Percentiles rank a stretch among this genome's conserved stretches.
phyloP scores from a whole-genome alignment of 2,797 vertebrate species.

The Gadopsis bispinosus region DNA sequence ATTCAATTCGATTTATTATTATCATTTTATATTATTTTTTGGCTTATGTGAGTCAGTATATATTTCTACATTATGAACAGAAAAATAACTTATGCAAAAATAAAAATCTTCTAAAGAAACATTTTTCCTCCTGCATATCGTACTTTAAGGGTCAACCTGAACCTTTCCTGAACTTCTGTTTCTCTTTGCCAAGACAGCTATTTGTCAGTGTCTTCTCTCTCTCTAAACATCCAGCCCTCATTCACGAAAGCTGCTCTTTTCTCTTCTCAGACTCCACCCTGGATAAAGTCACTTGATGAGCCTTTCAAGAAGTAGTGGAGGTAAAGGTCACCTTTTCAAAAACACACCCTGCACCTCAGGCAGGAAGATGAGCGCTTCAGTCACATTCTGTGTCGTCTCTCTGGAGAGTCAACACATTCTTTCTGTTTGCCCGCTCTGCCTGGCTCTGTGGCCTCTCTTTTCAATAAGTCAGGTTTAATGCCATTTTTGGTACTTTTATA shows the following conservation, averaged over 20 bases:
- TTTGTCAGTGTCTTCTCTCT: not conserved
- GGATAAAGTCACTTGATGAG: constrained; percentile 21
- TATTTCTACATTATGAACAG: not conserved
- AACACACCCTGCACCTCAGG: constrained; percentile 20
- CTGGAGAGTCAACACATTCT: constrained; percentile 54
- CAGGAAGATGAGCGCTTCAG: not conserved
- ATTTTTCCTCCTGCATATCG: not conserved
- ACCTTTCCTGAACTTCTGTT: constrained; percentile 12
- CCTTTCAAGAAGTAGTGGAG: constrained; percentile 6
- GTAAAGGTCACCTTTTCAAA: constrained; percentile 51
- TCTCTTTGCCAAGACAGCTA: not conserved
- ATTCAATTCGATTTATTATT: not conserved
- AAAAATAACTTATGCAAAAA: not conserved
- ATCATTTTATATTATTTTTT: too few relatives aligned
- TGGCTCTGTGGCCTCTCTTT: constrained; percentile 53
- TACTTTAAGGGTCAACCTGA: constrained; percentile 2
- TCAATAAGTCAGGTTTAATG: constrained; percentile 77
- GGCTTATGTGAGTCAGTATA: too few relatives aligned
- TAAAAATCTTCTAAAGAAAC: not conserved
- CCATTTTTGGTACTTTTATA: constrained; percentile 73
- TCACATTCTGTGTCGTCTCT: constrained; percentile 26
- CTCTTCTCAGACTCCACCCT: not conserved
- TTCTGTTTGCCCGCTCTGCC: constrained; percentile 48
- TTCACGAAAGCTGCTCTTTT: not conserved
- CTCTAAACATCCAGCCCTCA: not conserved